Evolutionary conservation across 2,113 vertebrate genomes (phyloP).

Genomic region (Cyprinodon tularosa): DNA sequence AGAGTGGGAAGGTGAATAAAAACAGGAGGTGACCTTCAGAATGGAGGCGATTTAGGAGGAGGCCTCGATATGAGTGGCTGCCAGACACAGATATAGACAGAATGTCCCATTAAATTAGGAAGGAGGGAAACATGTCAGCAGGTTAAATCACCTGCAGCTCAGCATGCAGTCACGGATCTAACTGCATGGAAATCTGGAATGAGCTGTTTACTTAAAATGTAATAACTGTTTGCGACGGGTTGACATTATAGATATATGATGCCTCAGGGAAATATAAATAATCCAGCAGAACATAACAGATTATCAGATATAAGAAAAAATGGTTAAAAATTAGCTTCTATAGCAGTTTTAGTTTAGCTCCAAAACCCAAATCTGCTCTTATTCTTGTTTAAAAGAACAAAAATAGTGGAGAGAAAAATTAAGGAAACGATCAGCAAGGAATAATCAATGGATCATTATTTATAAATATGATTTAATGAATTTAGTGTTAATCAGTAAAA

Average conservation of each 20-base stretch:
- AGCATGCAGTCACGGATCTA: conserved; percentile 31
- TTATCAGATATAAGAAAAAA: too few relatives aligned
- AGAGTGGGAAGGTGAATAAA: neutral
- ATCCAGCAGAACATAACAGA: too few relatives aligned
- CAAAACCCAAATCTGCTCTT: too few relatives aligned
- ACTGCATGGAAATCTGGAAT: conserved; percentile 31
- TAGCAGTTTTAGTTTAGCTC: too few relatives aligned
- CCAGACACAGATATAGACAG: conserved; percentile 44
- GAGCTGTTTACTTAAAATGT: conserved; percentile 6
- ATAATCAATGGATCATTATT: too few relatives aligned
- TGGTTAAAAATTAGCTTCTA: too few relatives aligned
- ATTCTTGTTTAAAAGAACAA: too few relatives aligned
- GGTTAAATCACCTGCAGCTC: conserved; percentile 59
- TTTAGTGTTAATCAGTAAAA: too few relatives aligned
- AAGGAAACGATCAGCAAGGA: too few relatives aligned
- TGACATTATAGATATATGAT: neutral
- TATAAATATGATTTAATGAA: too few relatives aligned
- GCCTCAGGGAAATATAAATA: neutral
- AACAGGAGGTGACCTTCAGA: conserved; percentile 23
- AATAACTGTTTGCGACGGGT: too few relatives aligned
- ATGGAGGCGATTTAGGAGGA: conserved; percentile 43
- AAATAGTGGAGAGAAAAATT: too few relatives aligned
- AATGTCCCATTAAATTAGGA: conserved; percentile 48
- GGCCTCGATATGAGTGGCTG: conserved; percentile 39
- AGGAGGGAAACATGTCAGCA: conserved; percentile 43